Conservation (phyloP, 2,888 invertebrate species). For the Alitta virens region DNA sequence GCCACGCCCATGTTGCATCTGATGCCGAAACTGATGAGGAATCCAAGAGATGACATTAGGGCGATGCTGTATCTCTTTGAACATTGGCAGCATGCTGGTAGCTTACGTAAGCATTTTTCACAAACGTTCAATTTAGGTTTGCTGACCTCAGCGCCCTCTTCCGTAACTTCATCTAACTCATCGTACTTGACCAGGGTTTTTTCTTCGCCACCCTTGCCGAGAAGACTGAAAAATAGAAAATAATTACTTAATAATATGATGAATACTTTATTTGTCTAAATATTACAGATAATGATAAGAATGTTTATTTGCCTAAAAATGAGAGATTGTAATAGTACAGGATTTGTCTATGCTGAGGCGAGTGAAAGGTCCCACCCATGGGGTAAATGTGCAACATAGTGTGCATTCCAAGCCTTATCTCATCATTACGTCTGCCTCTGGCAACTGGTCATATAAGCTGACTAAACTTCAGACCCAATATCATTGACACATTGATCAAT, state of each 20-base stretch:
- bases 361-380: too few species aligned
- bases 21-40: constrained; percentile 73
- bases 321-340: too few species aligned
- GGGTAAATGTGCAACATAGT: too few species aligned
- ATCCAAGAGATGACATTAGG: constrained; percentile 59
- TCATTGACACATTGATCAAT: too few species aligned
- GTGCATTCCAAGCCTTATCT: too few species aligned
- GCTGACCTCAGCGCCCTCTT: constrained; percentile 17
- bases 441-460: too few species aligned
- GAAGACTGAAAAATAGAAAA: constrained; percentile 14
- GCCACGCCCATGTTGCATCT: constrained; percentile 99
- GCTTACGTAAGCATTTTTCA: not conserved
- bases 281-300: not conserved
- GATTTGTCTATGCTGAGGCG: too few species aligned
- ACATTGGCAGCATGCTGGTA: constrained; percentile 31
- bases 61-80: constrained; percentile 56
- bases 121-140: constrained; percentile 3
- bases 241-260: too few species aligned
- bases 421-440: too few species aligned
- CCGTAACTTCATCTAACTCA: constrained; percentile 48
- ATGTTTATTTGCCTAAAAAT: not conserved
- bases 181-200: constrained; percentile 51
- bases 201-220: constrained; percentile 42
- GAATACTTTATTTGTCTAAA: not conserved
- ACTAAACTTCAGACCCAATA: too few species aligned